Percentiles rank a stretch among this genome's conserved stretches.
phyloP scores from a whole-genome alignment of 2,113 vertebrate species.

The Tapirus terrestris region DNA sequence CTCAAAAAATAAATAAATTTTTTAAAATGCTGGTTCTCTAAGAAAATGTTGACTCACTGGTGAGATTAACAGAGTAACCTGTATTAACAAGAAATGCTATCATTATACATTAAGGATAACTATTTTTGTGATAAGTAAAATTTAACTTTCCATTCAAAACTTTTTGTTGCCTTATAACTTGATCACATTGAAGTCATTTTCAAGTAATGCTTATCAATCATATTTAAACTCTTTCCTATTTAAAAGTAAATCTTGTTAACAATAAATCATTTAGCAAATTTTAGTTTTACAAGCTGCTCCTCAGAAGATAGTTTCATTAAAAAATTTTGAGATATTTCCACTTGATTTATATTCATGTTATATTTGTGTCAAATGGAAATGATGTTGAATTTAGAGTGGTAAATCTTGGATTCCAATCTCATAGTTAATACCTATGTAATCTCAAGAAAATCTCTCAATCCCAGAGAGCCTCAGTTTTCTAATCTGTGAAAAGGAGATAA shows the following conservation, averaged over 20 bases:
- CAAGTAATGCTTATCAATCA: neutral
- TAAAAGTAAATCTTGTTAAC: conserved; percentile 27
- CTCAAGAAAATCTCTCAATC: neutral
- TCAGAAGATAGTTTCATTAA: conserved; percentile 9
- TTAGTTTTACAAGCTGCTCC: neutral
- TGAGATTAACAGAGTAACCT: neutral
- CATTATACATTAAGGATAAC: neutral
- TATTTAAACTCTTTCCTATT: conserved; percentile 5
- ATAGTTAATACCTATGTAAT: neutral
- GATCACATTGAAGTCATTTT: conserved; percentile 11
- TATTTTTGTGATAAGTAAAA: conserved; percentile 20
- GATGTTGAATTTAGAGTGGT: neutral
- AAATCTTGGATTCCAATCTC: conserved; percentile 9
- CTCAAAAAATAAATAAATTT: neutral
- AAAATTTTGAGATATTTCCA: neutral
- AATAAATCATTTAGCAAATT: conserved; percentile 16
- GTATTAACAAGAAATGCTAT: neutral
- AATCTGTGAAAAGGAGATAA: neutral
- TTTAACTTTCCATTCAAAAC: neutral
- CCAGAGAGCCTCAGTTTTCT: neutral
- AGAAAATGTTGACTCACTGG: neutral
- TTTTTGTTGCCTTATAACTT: conserved; percentile 27
- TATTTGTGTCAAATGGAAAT: conserved; percentile 28
- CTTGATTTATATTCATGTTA: neutral
- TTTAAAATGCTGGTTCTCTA: conserved; percentile 9